A percentile compares a stretch with the other conserved stretches of the same genome.
Conservation (phyloP, 2,888 invertebrate species). For the Apoderus coryli region DNA sequence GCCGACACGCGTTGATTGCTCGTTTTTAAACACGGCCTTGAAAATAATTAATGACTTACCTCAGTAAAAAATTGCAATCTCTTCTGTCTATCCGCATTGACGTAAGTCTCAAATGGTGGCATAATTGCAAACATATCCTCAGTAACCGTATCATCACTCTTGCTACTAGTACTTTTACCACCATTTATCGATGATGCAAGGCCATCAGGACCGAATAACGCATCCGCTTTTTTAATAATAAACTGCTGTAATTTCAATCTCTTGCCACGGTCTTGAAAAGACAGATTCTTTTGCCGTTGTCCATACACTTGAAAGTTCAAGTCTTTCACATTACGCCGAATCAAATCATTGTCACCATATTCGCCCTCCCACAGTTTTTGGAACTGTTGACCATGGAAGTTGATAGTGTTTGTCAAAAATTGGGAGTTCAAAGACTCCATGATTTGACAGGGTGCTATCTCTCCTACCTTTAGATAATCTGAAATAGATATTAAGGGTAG, state of each 20-base stretch:
- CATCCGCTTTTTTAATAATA: constrained; percentile 68
- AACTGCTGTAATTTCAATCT: constrained; percentile 75
- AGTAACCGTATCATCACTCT: constrained; percentile 35
- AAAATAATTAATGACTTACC: too few species aligned
- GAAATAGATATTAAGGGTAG: too few species aligned
- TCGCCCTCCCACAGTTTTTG: constrained; percentile 82
- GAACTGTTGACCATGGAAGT: constrained; percentile 76
- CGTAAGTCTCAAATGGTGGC: constrained; percentile 77
- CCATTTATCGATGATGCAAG: constrained; percentile 24
- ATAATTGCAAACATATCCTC: constrained; percentile 63
- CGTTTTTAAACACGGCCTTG: too few species aligned
- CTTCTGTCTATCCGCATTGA: constrained; percentile 63
- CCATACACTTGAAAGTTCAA: constrained; percentile 62
- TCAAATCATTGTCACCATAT: constrained; percentile 60
- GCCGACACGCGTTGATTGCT: too few species aligned
- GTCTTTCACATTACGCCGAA: constrained; percentile 43
- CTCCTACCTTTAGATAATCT: too few species aligned
- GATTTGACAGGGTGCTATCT: too few species aligned
- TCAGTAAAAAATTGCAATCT: constrained; percentile 68
- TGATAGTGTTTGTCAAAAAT: constrained; percentile 54
- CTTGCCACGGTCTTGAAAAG: constrained; percentile 73
- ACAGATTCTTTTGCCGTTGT: constrained; percentile 64
- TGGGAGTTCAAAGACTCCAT: constrained; percentile 41
- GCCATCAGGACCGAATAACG: constrained; percentile 49
- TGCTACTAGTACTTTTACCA: too few species aligned